phyloP scores from a whole-genome alignment of 1,140 invertebrate genomes.

The Drosophila busckii region DNA sequence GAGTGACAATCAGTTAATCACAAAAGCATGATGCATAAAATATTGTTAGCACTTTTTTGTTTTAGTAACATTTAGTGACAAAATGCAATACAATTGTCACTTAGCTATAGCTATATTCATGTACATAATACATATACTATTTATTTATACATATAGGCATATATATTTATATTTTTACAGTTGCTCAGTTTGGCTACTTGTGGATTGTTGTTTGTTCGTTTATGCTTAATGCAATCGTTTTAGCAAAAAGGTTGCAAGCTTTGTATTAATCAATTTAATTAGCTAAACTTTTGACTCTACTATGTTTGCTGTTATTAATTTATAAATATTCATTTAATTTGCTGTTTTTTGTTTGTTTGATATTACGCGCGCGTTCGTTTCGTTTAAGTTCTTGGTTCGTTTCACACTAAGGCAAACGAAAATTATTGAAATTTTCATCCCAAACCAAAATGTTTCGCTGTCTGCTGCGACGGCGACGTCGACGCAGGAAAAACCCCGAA shows the following conservation, averaged over 20 bases:
- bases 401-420: conserved; percentile 62
- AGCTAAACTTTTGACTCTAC: conserved; percentile 32
- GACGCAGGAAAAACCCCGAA: conserved; percentile 31
- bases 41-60: no score
- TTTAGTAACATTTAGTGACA: no score
- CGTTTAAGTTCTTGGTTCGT: conserved; percentile 74
- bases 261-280: conserved; percentile 39
- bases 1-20: no score
- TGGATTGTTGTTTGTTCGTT: conserved; percentile 41
- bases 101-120: no score
- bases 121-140: no score
- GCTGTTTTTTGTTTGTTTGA: conserved; percentile 30
- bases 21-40: no score
- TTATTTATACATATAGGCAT: conserved; percentile 32
- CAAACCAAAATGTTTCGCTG: conserved; percentile 56
- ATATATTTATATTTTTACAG: conserved; percentile 40
- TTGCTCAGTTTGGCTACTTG: conserved; percentile 53
- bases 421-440: conserved; percentile 68
- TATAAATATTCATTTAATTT: conserved; percentile 46
- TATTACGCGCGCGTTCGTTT: conserved; percentile 70
- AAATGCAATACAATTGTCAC: no score
- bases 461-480: conserved; percentile 16
- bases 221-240: conserved; percentile 23
- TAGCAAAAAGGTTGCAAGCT: conserved; percentile 36
- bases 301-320: conserved; percentile 32